Evolutionary conservation across 37 sponge, comb jelly and placozoan genomes (phyloP), one percentile per base, ranked within the genome.

Genomic region (Beroe forskalii): DNA sequence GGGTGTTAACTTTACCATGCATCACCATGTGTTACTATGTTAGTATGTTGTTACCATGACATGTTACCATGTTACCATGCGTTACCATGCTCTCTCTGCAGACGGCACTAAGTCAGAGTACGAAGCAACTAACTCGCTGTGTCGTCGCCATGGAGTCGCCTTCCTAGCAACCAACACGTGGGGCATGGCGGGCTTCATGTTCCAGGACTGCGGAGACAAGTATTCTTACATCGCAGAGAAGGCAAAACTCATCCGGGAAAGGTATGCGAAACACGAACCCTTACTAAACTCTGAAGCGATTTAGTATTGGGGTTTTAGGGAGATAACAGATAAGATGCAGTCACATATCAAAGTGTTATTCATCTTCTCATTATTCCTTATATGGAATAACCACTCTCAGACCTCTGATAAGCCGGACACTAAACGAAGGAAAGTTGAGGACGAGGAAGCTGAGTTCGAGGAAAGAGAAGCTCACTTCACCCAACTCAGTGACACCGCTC

Each of bases 171-270:
- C 95, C 32, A 94, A 95, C 92, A 93, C 93, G 14, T 97, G 94
- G 93, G 98, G 98, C 48, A 94, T 92, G 93, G 93, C 93, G 91
- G 98, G 98, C 17, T 95, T 94, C 94, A 94, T 92, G 91, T 95
- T 95, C 75, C 72, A 91, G 28, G 98, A 97, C 90, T 80, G 55
- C 24, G 86, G 86, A 24, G 86, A 41, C 1, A 43, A 41, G 86
- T 80, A 44, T 48, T 35, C 28, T 32, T 80, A 44, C 86, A 43
- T 80, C 55, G 86, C 86, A 27, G 86, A 80, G 86, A 80, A 80
- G 27, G 27, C 86, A 4, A 80, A 80, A 25, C 20, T 80, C 12
- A 6, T 48, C 55, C 6, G n/a, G n/a, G n/a, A n/a, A n/a, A n/a
- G n/a, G n/a, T n/a, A n/a, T n/a, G n/a, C n/a, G n/a, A n/a, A n/a